Base-by-base conservation (phyloP, 2,113 vertebrate species). In the Nyctereutes procyonoides region DNA sequence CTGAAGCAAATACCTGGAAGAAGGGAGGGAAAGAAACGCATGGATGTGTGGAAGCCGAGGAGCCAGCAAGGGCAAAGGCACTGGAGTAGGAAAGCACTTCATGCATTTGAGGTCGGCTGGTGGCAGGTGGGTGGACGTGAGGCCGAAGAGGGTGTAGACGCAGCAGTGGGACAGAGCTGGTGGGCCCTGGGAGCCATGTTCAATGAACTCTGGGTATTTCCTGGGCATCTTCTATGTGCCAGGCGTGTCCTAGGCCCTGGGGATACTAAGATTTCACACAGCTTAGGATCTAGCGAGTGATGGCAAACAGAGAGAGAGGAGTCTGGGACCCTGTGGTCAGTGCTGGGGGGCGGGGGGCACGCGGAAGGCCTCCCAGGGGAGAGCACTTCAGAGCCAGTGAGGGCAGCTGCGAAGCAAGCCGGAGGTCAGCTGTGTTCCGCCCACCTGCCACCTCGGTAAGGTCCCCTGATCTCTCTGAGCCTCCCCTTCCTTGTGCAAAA, bases 141-240 rank as follows among this genome's bases (percentile, higher is more conserved):
- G 86, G 48, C 24, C 48, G 1, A 13, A 28, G 43, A 55, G 53
- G 12, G 1, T 2, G 53, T 2, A 5, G 77, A 30, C 20, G 8
- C 38, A 67, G 58, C 0, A 0, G 3, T 2, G 9, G n/a, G 0
- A 8, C 10, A 32, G 74, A 38, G 12, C 30, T 28, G 16, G 0
- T 7, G 63, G 79, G 71, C n/a, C 32, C 24, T 55, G 32, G 28
- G 35, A 48, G 92, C 28, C 55, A 43, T 0, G 6, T 0, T 15
- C 15, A 55, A 24, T 10, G 63, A 67, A 56, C n/a, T 56, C 30
- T 35, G 14, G 9, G 32, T 14, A 32, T 53, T 73, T 67, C 22
- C 1, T 38, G 24, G 20, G 14, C 11, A 43, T 51, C 63, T 74
- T 92, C 26, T 17, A 16, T 17, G 30, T 53, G 65, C 51, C 16